Evolutionary conservation across 2,113 vertebrate genomes (phyloP), one percentile per base, ranked within the genome.

Genomic region (Macquaria ambigua): DNA sequence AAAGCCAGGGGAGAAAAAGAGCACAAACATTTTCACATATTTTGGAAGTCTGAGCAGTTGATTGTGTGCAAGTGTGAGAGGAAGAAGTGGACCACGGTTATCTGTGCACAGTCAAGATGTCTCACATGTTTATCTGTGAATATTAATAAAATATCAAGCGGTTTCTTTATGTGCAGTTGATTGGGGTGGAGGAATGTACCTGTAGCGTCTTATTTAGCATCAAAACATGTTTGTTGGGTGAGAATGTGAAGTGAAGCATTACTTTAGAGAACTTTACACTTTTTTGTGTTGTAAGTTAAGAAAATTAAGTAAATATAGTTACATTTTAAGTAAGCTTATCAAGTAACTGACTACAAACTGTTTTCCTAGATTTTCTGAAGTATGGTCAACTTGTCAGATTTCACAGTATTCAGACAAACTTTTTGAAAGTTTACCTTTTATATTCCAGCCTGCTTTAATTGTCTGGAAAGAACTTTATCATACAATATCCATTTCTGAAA

Each of bases 11-110:
- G 59, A 71, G 81, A 55, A 86, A 31, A 72, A 53, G 85, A 92
- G 80, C 89, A 92, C 92, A 94, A 93, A 94, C 92, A 93, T 93
- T 93, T 94, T 89, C 94, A 93, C 91, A 94, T 93, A 89, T 93
- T 87, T 93, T 82, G 63, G 89, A 87, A 80, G 90, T 85, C 90
- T 90, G 80, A 89, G 90, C 70, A 70, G 88, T 75, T 83, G 87
- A 86, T 92, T 85, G 81, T 92, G 89, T 85, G 71, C n/a, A 76
- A 88, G 81, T 83, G 81, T 75, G 77, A 87, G 77, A 63, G 62
- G 84, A 77, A 14, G 37, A 87, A 63, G 77, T 77, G 82, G 84
- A 83, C 25, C 20, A 18, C 50, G 58, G n/a, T 75, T 70, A 67
- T 56, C 21, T 53, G 72, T 78, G 39, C 14, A 31, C 23, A 48